These are phyloP conservation scores for Ornithoptera priamus DNA, from an alignment of 2,888 invertebrate genomes.

Conservation along the genomic window DNA sequence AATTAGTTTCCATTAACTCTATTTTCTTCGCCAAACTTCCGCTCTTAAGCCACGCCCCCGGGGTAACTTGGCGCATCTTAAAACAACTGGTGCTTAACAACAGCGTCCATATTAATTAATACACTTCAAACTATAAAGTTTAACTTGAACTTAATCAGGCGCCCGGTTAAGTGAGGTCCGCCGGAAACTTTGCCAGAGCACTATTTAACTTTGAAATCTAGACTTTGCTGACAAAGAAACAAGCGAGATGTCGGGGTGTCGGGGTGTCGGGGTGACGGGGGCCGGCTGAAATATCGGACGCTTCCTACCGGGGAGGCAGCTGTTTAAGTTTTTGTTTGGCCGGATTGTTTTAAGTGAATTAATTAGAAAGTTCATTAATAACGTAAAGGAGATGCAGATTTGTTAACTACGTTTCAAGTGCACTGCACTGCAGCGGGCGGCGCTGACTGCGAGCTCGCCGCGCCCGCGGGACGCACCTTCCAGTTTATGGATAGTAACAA, in stretches of 20 bases:
- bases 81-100: conserved; percentile 30
- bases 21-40: conserved; percentile 6
- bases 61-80: conserved; percentile 17
- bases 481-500: too few species aligned
- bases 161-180: conserved; percentile 32
- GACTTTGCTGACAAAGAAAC: conserved; percentile 31
- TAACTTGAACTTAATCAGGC: conserved; percentile 35
- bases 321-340: not conserved
- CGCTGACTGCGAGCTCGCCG: too few species aligned
- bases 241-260: conserved; percentile 5
- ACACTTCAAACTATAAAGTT: conserved; percentile 36
- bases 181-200: conserved; percentile 30
- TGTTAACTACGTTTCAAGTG: too few species aligned
- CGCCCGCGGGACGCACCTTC: too few species aligned
- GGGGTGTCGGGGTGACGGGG: conserved; percentile 9
- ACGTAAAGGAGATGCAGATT: too few species aligned
- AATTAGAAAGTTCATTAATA: too few species aligned
- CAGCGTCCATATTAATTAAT: conserved; percentile 40
- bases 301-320: not conserved
- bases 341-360: too few species aligned
- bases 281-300: conserved; percentile 15
- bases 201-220: conserved; percentile 35
- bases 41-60: not conserved
- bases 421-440: too few species aligned
- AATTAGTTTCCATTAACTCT: not conserved